Base-by-base conservation (phyloP, 1,140 invertebrate genomes). In the Pseudomyrmex flavicornis region DNA sequence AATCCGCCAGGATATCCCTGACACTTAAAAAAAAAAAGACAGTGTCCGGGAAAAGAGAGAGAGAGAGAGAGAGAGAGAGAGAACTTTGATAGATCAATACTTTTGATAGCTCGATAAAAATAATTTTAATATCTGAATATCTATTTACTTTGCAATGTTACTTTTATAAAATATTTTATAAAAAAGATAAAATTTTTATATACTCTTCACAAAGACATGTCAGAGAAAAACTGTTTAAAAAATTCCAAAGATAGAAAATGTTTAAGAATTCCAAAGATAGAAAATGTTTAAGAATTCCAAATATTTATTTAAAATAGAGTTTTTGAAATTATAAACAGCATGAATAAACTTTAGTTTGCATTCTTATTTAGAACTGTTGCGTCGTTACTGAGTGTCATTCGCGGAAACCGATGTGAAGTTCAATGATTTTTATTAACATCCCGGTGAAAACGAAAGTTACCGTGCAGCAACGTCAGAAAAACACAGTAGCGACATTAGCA, bases 391-490 rank as follows among this genome's bases (percentile, higher is more conserved):
- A 12, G 12, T 70, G 20, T 17, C 69, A 48, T 74, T 70, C 22
- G 59, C 70, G 20, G 66, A 26, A 84, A 79, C 56, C 79, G 46
- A 80, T 80, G 66, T 80, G 66, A 35, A 46, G 70, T 82, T 82
- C 70, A 66, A 70, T 72, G 80, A 84, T 90, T 88, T 35, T 89
- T 84, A 70, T 90, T 87, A 88, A 85, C 84, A 85, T 68, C 54
- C 77, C 58, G 75, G 84, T 74, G 85, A 91, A 89, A 92, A 88
- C 82, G 90, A 91, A 90, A 91, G 90, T 90, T 82, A 86, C 17
- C 82, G 79, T 50, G 76, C 74, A 70, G 56, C 74, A 70, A 50
- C 63, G 52, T 69, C 76, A 79, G 65, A 46, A 52, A 70, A 52
- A 79, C 61, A 52, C 44, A 69, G 63, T 65, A 69, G 74, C 82